phyloP scores from a whole-genome alignment of 2,888 invertebrate species.

The Hemithea aestivaria region DNA sequence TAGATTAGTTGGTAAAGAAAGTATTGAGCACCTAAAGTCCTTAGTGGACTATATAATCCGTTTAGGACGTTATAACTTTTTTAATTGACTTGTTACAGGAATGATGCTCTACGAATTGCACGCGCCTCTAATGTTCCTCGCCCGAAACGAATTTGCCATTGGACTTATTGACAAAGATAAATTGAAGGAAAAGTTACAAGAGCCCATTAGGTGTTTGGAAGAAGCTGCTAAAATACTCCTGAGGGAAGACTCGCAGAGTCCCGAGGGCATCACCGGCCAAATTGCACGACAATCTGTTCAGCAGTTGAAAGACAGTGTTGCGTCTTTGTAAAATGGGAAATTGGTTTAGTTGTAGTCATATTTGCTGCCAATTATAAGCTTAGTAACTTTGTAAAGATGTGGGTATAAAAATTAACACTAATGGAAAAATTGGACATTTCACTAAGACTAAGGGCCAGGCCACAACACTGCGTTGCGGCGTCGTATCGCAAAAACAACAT shows the following conservation, averaged over 20 bases:
- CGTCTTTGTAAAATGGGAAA: conserved; percentile 51
- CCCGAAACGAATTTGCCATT: conserved; percentile 81
- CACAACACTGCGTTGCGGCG: no score
- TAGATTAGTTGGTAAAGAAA: no score
- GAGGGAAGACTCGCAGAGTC: conserved; percentile 82
- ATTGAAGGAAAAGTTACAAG: conserved; percentile 81
- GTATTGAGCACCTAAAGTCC: no score
- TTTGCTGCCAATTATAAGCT: no score
- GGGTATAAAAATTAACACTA: no score
- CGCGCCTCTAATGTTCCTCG: conserved; percentile 85
- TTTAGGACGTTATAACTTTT: no score
- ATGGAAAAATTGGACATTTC: background rate
- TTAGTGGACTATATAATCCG: no score
- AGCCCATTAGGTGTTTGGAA: conserved; percentile 81
- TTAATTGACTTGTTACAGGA: no score
- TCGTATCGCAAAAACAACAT: no score
- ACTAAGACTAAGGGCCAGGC: background rate
- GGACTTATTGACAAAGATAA: conserved; percentile 79
- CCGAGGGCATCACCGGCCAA: conserved; percentile 82
- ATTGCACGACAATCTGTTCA: conserved; percentile 77
- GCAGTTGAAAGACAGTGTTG: conserved; percentile 60
- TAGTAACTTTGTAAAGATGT: no score
- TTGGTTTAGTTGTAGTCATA: conserved; percentile 1
- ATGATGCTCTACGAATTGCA: conserved; percentile 90
- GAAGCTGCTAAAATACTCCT: conserved; percentile 82